A percentile compares a stretch with the other conserved stretches of the same genome.
Evolutionary conservation across 2,113 vertebrate genomes (phyloP).

Genomic region (Montifringilla adamsi): DNA sequence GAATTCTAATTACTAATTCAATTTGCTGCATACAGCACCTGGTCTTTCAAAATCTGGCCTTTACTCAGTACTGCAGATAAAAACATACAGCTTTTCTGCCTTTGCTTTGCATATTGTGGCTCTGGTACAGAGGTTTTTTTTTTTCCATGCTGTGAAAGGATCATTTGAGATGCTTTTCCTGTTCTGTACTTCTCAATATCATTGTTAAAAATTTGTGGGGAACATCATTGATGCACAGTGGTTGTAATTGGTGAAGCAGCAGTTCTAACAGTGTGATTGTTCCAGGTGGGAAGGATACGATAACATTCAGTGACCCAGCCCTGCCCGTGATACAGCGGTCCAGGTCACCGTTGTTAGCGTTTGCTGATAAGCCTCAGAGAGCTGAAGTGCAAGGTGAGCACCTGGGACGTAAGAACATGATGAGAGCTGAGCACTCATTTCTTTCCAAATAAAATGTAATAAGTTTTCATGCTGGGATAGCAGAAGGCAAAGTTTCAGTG

Average conservation of each 20-base stretch:
- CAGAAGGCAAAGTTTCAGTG: conserved; percentile 22
- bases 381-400: conserved; percentile 65
- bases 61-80: neutral
- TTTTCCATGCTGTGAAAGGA: neutral
- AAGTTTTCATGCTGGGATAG: neutral
- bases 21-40: neutral
- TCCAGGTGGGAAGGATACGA: conserved; percentile 83
- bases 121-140: neutral
- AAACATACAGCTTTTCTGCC: neutral
- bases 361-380: conserved; percentile 57
- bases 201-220: neutral
- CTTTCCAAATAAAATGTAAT: conserved; percentile 5
- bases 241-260: neutral
- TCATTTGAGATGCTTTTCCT: conserved; percentile 45
- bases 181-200: neutral
- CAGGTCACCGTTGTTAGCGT: conserved; percentile 57
- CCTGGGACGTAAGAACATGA: neutral
- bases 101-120: neutral
- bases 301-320: conserved; percentile 70
- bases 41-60: neutral
- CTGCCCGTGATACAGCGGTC: conserved; percentile 74
- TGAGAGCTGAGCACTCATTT: neutral
- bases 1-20: neutral
- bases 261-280: neutral
- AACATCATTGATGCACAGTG: neutral